Evolutionary conservation across 2,888 invertebrate genomes (phyloP), one percentile per base, ranked within the genome.

Genomic region (Therioaphis trifolii): DNA sequence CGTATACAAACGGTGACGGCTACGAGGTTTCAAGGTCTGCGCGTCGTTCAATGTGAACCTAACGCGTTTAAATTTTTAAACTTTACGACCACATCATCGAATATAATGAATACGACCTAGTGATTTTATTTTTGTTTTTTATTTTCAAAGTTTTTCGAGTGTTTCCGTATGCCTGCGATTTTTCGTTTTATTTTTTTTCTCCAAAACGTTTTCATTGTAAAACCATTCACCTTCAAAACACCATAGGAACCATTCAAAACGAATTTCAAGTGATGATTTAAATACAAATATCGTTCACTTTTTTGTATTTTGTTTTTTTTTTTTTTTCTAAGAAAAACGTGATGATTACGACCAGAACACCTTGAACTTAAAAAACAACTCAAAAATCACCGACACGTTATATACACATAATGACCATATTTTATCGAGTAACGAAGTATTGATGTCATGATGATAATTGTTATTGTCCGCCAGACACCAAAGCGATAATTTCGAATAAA

Each of bases 141-240:
- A 49, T 27, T 7, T 24, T 29, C 12, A 12, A n/a, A 29, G 29
- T 52, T 52, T 55, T 7, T 9, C 55, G 14, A 5, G 72, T 12
- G 9, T 72, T 72, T 72, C 52, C 52, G 71, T 71, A n/a, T n/a
- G 52, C n/a, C n/a, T n/a, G n/a, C n/a, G n/a, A n/a, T n/a, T 72
- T 46, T 52, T 69, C 43, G 5, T 18, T 9, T 43, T 46, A 69
- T 43, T 24, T 7, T 18, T 43, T 27, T 52, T n/a, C n/a, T 14
- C 29, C n/a, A 1, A 18, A 52, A n/a, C 29, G 52, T n/a, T 12
- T 49, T 27, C 27, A 72, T 72, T 72, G 72, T 52, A 52, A n/a
- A 4, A 49, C 4, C 9, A 4, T 21, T 29, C 11, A 52, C 72
- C 49, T 72, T 72, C 72, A 52, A 52, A 71, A 49, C 43, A 43